Evolutionary conservation across 2,888 invertebrate species (phyloP), one percentile per base, ranked within the genome.

Genomic region (Apamea epomidion): DNA sequence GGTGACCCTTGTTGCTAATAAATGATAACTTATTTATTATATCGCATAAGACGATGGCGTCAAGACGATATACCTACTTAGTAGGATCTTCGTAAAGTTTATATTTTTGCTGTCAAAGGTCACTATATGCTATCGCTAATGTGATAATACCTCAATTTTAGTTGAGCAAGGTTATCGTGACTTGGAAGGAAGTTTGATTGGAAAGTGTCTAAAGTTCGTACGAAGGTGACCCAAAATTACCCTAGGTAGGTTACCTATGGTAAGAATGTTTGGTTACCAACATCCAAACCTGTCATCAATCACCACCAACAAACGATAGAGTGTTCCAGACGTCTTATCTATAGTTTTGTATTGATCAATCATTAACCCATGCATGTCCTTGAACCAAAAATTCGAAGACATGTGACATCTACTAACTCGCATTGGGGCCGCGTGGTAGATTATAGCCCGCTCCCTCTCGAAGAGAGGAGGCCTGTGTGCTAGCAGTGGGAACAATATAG

Each of bases 101-200:
- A 51, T 42, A 29, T 68, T n/a, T 51, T 62, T 69, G 32, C 51
- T 51, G 29, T 51, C 62, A 78, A 42, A 78, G 51, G 62, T 62
- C 68, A 37, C 2, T 6, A 42, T 6, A 42, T 1, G 45, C 18
- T 78, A 78, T 78, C 78, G 48, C 25, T 64, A 10, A 48, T 45
- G 60, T 60, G 5, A 65, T 25, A 25, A 68, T 51, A 29, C 25
- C 14, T 45, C 3, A 25, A 6, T 42, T 32, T 69, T 62, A 48
- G 3, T 78, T 69, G 51, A 3, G 51, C 6, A 32, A 48, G 29
- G 18, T 76, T 76, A 76, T 76, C 76, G 32, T 54, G n/a, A 1
- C n/a, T 58, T 65, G 42, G 45, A 32, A 54, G 65, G 76, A 76
- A 65, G 65, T 42, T 21, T 8, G 25, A 54, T 65, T 54, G 42